These are phyloP conservation scores for Eubasilissa regina DNA, from an alignment of 1,140 invertebrate genomes.

Conservation along the genomic window DNA sequence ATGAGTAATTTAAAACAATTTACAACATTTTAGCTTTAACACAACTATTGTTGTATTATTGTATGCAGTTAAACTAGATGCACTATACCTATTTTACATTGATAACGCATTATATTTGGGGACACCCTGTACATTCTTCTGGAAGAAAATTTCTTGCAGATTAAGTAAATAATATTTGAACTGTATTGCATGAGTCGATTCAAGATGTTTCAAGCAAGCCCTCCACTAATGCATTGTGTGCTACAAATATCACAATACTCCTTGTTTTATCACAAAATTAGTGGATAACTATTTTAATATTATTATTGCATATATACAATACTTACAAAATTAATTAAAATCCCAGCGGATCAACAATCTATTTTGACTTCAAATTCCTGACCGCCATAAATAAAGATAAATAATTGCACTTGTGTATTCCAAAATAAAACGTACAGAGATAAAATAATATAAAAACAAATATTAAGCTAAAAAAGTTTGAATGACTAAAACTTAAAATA, in stretches of 20 bases:
- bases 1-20: too few species aligned
- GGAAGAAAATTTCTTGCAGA: too few species aligned
- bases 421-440: neutral
- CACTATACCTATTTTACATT: too few species aligned
- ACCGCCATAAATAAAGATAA: conserved; percentile 15
- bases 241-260: conserved; percentile 37
- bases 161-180: too few species aligned
- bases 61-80: too few species aligned
- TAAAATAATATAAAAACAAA: neutral
- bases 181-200: too few species aligned
- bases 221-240: conserved; percentile 16
- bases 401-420: conserved; percentile 30
- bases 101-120: too few species aligned
- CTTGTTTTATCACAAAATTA: conserved; percentile 20
- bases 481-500: neutral
- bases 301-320: conserved; percentile 30
- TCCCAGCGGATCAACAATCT: neutral
- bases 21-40: too few species aligned
- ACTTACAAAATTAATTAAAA: conserved; percentile 11
- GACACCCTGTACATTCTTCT: too few species aligned
- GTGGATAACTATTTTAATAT: conserved; percentile 24
- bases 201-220: too few species aligned
- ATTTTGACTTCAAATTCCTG: conserved; percentile 6
- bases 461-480: too few species aligned
- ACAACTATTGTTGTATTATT: too few species aligned